Conservation (phyloP, 2,888 invertebrate species). For the Ferrisia virgata region DNA sequence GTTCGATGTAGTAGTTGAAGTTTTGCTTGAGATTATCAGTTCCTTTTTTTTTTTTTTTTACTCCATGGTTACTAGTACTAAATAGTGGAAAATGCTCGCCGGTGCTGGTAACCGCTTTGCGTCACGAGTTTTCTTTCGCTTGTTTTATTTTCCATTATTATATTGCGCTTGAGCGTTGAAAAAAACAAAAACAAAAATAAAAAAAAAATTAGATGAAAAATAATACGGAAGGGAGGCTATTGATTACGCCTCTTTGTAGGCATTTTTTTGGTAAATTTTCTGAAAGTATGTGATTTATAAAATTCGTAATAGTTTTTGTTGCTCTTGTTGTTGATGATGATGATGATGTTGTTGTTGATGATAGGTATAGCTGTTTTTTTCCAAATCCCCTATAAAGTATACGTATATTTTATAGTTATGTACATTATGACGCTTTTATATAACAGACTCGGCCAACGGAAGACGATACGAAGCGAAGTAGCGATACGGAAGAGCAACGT, state of each 20-base stretch:
- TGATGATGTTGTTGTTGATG: too few relatives aligned
- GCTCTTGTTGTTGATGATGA: background rate
- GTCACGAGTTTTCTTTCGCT: slow-evolving; percentile 36
- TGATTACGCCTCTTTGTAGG: background rate
- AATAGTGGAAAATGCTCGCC: slow-evolving; percentile 5
- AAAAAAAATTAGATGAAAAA: background rate
- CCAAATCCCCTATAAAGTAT: background rate
- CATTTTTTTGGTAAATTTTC: background rate
- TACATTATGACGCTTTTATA: slow-evolving; percentile 14
- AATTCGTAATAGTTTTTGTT: background rate
- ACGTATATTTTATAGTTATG: background rate
- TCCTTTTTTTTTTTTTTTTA: background rate
- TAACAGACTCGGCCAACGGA: slow-evolving; percentile 19
- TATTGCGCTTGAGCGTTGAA: slow-evolving; percentile 16
- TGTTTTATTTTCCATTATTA: slow-evolving; percentile 26
- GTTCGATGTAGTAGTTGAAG: background rate
- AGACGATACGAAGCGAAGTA: slow-evolving; percentile 30
- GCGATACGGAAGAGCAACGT: slow-evolving; percentile 71
- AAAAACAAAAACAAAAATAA: background rate
- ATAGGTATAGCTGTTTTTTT: too few relatives aligned
- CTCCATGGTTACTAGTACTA: slow-evolving; percentile 40
- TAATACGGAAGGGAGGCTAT: background rate
- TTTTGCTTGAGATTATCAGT: slow-evolving; percentile 4
- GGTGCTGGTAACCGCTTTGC: slow-evolving; percentile 46
- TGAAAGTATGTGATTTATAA: background rate